These are phyloP conservation scores for Gastrophryne carolinensis DNA, from an alignment of 2,797 vertebrate species.

Conservation along the genomic window DNA sequence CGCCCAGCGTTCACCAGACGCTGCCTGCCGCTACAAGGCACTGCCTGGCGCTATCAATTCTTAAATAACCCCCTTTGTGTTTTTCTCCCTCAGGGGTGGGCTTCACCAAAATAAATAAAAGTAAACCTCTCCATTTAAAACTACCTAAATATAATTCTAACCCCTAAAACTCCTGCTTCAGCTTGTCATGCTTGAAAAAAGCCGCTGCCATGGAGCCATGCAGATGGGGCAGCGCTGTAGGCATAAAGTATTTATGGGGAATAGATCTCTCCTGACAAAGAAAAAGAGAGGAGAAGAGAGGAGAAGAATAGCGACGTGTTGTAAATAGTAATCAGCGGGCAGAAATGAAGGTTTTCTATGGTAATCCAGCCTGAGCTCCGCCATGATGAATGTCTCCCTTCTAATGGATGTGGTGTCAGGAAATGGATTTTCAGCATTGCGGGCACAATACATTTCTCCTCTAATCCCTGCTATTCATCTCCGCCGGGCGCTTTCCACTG, in stretches of 20 bases:
- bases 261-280: not conserved
- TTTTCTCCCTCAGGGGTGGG: too few relatives aligned
- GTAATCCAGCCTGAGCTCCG: slow-evolving; percentile 11
- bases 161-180: not conserved
- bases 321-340: slow-evolving; percentile 31
- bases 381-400: slow-evolving; percentile 13
- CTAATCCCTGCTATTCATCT: slow-evolving; percentile 25
- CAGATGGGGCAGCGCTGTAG: not conserved
- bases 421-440: slow-evolving; percentile 21
- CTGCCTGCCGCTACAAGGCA: too few relatives aligned
- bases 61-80: too few relatives aligned
- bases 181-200: not conserved
- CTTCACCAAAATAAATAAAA: too few relatives aligned
- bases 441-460: not conserved
- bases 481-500: not conserved
- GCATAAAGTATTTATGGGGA: slow-evolving; percentile 7
- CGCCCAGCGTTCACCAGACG: too few relatives aligned
- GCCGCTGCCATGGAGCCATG: not conserved
- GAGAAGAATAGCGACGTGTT: not conserved
- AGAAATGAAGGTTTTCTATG: not conserved
- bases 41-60: too few relatives aligned
- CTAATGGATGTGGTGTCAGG: slow-evolving; percentile 26
- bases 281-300: not conserved
- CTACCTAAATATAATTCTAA: not conserved
- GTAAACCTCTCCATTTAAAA: too few relatives aligned